These are phyloP conservation scores for Cylloceria caligata DNA, from an alignment of 2,888 invertebrate genomes.

Conservation along the genomic window DNA sequence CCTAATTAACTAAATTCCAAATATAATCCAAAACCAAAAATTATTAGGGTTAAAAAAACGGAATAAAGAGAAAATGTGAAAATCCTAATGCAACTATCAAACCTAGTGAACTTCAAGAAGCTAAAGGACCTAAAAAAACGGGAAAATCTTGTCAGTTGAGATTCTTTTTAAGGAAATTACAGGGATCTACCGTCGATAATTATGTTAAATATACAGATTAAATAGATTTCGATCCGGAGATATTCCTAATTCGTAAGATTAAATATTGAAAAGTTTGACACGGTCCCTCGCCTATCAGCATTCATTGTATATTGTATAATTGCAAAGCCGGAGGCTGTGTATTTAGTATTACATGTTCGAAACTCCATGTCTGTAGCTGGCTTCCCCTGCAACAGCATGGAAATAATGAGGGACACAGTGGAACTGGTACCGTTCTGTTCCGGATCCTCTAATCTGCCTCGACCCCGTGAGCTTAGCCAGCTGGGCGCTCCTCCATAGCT, in stretches of 20 bases:
- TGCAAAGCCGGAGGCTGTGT: slow-evolving; percentile 21
- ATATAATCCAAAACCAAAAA: too few species aligned
- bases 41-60: too few species aligned
- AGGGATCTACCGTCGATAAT: too few species aligned
- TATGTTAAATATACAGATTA: background rate
- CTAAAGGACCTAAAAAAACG: too few species aligned
- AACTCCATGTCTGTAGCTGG: slow-evolving; percentile 21
- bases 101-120: too few species aligned
- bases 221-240: too few species aligned
- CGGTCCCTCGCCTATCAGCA: background rate
- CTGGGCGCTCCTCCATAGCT: slow-evolving; percentile 27
- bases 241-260: background rate
- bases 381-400: slow-evolving; percentile 48
- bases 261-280: background rate
- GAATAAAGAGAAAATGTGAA: too few species aligned
- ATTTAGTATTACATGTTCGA: slow-evolving; percentile 26
- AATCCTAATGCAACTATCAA: too few species aligned
- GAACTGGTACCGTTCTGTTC: slow-evolving; percentile 37
- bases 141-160: too few species aligned
- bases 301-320: slow-evolving; percentile 13
- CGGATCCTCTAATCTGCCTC: slow-evolving; percentile 53
- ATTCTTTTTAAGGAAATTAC: too few species aligned
- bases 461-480: slow-evolving; percentile 54
- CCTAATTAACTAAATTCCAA: too few species aligned
- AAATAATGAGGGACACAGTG: slow-evolving; percentile 60